These are phyloP conservation scores for Acleris literana DNA, from an alignment of 2,888 invertebrate genomes.

Conservation along the genomic window DNA sequence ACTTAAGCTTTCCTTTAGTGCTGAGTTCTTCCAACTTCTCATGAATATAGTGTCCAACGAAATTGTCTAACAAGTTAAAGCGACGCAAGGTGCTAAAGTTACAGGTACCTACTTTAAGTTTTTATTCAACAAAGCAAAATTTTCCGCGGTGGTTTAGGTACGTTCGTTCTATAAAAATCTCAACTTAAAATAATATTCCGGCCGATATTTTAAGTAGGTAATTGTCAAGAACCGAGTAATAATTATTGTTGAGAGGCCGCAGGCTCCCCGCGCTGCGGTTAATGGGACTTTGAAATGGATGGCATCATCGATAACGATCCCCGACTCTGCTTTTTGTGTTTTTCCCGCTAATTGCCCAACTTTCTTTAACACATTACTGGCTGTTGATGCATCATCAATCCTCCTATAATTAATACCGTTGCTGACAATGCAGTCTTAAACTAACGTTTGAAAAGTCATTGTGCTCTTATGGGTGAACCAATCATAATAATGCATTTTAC, in stretches of 20 bases:
- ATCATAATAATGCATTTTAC: not conserved
- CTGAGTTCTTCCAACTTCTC: not conserved
- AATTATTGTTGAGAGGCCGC: constrained; percentile 22
- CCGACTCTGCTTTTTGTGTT: constrained; percentile 67
- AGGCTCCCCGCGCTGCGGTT: constrained; percentile 49
- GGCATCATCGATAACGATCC: constrained; percentile 63
- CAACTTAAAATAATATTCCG: too few relatives aligned
- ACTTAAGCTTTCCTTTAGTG: not conserved
- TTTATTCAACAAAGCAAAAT: too few relatives aligned
- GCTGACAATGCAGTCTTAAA: constrained; percentile 45
- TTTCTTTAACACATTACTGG: constrained; percentile 65
- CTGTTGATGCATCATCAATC: constrained; percentile 61
- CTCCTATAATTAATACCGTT: constrained; percentile 46
- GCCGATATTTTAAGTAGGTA: not conserved
- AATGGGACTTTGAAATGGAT: constrained; percentile 66
- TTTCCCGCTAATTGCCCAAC: constrained; percentile 66
- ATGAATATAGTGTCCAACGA: not conserved
- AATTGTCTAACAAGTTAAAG: constrained; percentile 5
- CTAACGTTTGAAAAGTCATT: constrained; percentile 29
- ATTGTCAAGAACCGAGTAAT: constrained; percentile 32
- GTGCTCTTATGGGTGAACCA: not conserved
- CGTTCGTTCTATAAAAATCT: too few relatives aligned
- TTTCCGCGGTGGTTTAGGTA: too few relatives aligned
- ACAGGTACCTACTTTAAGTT: too few relatives aligned
- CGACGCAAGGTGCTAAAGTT: not conserved